A percentile compares a stretch with the other conserved stretches of the same genome.
These are phyloP conservation scores for Sebastes schlegelii DNA, from an alignment of 2,113 vertebrate species.

Conservation along the genomic window DNA sequence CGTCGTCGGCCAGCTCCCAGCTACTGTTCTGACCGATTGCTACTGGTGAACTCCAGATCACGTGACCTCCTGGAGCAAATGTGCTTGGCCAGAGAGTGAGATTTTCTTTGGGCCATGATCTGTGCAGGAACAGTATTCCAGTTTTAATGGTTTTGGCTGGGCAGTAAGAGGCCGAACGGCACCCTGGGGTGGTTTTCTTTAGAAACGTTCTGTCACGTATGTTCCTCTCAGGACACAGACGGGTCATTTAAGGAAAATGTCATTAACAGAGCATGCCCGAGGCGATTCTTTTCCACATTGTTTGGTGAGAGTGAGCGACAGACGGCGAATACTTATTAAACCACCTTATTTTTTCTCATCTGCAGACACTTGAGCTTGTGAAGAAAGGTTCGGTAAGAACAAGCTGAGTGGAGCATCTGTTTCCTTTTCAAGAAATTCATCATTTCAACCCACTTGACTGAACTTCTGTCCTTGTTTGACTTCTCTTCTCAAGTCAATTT, in stretches of 20 bases:
- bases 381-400: neutral
- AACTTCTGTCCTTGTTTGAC: neutral
- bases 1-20: neutral
- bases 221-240: neutral
- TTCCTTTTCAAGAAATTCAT: neutral
- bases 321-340: neutral
- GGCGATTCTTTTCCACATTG: neutral
- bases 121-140: neutral
- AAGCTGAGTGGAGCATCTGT: neutral
- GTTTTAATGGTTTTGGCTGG: constrained; percentile 1
- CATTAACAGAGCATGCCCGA: neutral
- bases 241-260: constrained; percentile 2
- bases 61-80: constrained; percentile 18
- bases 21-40: constrained; percentile 21
- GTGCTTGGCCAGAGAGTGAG: neutral
- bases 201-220: neutral
- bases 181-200: neutral
- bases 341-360: neutral
- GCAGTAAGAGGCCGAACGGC: neutral
- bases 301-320: neutral
- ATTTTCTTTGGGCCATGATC: neutral
- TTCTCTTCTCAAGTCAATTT: neutral
- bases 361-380: neutral
- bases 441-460: neutral
- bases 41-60: neutral